Percentiles rank a stretch among this genome's conserved stretches.
phyloP scores from a whole-genome alignment of 2,113 vertebrate genomes.

The Danionella cerebrum region DNA sequence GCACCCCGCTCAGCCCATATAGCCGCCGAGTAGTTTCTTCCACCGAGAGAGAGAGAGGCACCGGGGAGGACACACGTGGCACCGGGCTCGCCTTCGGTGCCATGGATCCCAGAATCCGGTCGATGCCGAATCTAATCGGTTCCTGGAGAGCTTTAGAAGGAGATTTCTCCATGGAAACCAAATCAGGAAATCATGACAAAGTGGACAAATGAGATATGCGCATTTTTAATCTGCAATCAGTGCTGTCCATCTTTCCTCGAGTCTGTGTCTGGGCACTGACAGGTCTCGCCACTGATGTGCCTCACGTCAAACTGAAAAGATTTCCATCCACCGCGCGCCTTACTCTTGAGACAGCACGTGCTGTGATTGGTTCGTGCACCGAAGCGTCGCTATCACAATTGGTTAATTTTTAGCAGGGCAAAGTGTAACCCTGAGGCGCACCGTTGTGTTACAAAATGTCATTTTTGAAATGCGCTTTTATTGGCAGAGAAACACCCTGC shows the following conservation, averaged over 20 bases:
- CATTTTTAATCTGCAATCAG: background rate
- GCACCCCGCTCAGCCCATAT: slow-evolving; percentile 82
- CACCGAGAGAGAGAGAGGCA: slow-evolving; percentile 79
- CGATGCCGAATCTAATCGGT: slow-evolving; percentile 90
- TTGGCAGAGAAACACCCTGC: background rate
- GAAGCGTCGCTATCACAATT: slow-evolving; percentile 43
- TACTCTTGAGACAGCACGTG: slow-evolving; percentile 37
- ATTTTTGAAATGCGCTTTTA: slow-evolving; percentile 5
- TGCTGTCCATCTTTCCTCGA: no score
- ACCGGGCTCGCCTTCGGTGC: slow-evolving; percentile 73
- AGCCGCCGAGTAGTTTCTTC: slow-evolving; percentile 75
- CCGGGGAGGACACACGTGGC: slow-evolving; percentile 78
- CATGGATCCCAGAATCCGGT: slow-evolving; percentile 81
- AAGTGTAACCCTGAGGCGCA: background rate
- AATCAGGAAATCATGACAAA: background rate
- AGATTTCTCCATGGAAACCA: slow-evolving; percentile 75
- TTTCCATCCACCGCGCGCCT: slow-evolving; percentile 50
- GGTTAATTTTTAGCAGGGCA: slow-evolving; percentile 23
- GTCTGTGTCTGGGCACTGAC: no score
- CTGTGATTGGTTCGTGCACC: slow-evolving; percentile 52
- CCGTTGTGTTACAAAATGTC: background rate
- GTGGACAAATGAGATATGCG: background rate
- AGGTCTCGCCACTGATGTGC: slow-evolving; percentile 14
- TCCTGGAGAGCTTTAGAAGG: slow-evolving; percentile 80
- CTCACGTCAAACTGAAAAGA: slow-evolving; percentile 21